These are phyloP conservation scores for Peromyscus melanophrys DNA, from an alignment of 2,797 vertebrate genomes.

Conservation along the genomic window DNA sequence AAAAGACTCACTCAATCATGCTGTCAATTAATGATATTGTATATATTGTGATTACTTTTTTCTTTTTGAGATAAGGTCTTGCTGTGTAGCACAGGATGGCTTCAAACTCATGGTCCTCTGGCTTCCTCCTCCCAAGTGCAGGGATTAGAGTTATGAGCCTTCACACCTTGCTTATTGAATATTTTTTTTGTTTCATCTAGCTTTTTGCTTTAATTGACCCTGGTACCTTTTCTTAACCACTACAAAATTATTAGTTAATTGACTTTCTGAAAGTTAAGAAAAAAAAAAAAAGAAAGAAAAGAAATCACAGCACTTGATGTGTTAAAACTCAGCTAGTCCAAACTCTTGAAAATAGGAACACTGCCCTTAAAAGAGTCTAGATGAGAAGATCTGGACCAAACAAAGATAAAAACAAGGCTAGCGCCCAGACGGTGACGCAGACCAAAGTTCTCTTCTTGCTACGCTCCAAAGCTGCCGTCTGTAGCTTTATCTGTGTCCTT, in stretches of 20 bases:
- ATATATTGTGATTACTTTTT: neutral
- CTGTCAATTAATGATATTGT: constrained; percentile 33
- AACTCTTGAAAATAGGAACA: constrained; percentile 42
- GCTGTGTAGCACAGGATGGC: too few species aligned
- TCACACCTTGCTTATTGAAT: neutral
- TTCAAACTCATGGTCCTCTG: neutral
- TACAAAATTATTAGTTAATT: constrained; percentile 49
- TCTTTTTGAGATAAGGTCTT: neutral
- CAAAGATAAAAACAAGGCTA: constrained; percentile 46
- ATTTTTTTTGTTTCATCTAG: neutral
- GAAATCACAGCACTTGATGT: neutral
- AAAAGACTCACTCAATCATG: neutral
- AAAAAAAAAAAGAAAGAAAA: constrained; percentile 18
- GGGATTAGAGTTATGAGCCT: neutral
- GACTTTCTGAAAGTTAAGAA: constrained; percentile 40
- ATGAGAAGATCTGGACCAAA: neutral
- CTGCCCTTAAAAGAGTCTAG: constrained; percentile 51
- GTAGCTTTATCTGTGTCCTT: constrained; percentile 59
- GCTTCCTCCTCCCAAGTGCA: neutral
- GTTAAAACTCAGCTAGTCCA: constrained; percentile 17
- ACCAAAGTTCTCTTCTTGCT: constrained; percentile 62
- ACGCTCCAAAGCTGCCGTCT: constrained; percentile 69
- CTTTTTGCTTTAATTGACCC: constrained; percentile 55
- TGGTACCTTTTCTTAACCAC: constrained; percentile 41
- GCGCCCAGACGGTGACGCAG: constrained; percentile 36